Evolutionary conservation across 35 echinoderm and acorn worm genomes (phyloP).

Genomic region (Lytechinus variegatus): DNA sequence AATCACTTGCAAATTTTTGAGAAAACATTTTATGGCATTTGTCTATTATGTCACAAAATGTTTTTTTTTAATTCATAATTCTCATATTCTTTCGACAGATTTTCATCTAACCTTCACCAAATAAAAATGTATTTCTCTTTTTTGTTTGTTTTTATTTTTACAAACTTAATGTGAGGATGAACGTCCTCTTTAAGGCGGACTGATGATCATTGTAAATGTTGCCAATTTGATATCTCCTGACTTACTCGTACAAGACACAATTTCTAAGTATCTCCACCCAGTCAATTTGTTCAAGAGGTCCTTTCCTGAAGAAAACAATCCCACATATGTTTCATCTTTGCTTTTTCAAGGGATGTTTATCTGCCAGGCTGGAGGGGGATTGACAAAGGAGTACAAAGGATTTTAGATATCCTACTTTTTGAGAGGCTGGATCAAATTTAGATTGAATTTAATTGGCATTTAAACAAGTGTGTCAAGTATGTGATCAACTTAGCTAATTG

Average conservation of each 20-base stretch:
- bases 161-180: too few species aligned
- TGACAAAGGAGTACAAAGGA: background rate
- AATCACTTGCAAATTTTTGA: too few species aligned
- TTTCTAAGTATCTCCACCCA: background rate
- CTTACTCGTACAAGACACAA: background rate
- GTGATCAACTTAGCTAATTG: background rate
- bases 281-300: background rate
- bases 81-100: too few species aligned
- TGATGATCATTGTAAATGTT: background rate
- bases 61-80: too few species aligned
- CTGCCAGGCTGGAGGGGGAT: background rate
- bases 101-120: too few species aligned
- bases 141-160: too few species aligned
- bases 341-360: background rate
- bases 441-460: background rate
- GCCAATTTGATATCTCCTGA: background rate
- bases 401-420: background rate
- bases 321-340: background rate
- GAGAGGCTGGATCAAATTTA: background rate
- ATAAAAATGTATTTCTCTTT: too few species aligned
- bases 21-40: too few species aligned
- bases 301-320: background rate
- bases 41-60: too few species aligned
- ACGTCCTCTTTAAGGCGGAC: too few species aligned
- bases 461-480: background rate